Percentiles rank a stretch among this genome's conserved stretches.
Conservation (phyloP, 2,797 vertebrate genomes). For the Pangasius sanitwongsei region DNA sequence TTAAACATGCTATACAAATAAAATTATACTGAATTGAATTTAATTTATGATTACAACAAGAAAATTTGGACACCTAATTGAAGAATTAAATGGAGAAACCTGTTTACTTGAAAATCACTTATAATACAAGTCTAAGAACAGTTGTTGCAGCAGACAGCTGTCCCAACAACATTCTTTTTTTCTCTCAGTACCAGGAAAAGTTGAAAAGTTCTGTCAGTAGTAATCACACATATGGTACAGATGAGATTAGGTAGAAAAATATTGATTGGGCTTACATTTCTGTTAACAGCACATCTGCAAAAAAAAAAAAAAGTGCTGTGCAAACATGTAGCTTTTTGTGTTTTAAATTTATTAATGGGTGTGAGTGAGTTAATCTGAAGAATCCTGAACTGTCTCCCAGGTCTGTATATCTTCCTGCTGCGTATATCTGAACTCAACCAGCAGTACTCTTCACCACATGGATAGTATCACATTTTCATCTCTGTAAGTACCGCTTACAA, state of each 20-base stretch:
- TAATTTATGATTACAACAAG: neutral
- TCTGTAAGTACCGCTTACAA: neutral
- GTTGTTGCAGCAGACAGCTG: constrained; percentile 15
- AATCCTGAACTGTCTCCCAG: neutral
- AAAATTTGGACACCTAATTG: neutral
- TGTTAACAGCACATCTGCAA: neutral
- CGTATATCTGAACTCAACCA: neutral
- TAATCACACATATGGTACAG: constrained; percentile 7
- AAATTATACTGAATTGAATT: neutral
- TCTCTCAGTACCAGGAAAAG: neutral
- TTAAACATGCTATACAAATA: neutral
- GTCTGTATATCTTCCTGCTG: neutral
- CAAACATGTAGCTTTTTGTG: neutral
- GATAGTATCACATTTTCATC: constrained; percentile 1
- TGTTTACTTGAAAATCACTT: neutral
- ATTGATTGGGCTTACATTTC: neutral
- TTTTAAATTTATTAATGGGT: neutral
- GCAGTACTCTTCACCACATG: neutral
- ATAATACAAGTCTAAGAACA: neutral
- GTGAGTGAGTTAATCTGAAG: neutral
- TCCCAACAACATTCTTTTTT: neutral
- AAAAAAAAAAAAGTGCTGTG: neutral
- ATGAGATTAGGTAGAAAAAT: neutral
- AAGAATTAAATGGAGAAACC: neutral
- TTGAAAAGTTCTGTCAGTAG: neutral